Base-by-base conservation (phyloP, 2,888 invertebrate genomes). In the Eubasilissa splendida region DNA sequence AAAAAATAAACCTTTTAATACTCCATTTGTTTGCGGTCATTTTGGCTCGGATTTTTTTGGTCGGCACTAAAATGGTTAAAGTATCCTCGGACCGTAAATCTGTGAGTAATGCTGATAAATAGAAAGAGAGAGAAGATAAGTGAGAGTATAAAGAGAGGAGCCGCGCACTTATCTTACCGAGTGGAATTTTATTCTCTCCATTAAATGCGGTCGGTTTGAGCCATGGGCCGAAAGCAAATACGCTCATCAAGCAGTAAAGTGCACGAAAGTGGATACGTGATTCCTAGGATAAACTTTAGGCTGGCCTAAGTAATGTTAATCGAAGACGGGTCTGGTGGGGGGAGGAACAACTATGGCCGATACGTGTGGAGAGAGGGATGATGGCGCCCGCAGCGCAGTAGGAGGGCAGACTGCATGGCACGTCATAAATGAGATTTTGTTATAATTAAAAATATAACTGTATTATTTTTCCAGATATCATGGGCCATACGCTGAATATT, bases 201-300 rank as follows among this genome's bases (percentile, higher is more conserved):
- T 81, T 81, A 79, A 76, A 79, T 66, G 76, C 56, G 76, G 71
- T 75, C 33, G 66, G 68, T 75, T 74, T 74, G 81, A 70, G 52
- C 60, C 70, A 81, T 66, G 77, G 70, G 68, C 58, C 81, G 75
- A 79, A 81, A 78, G 68, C 65, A 82, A 79, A 80, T 83, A 81
- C 58, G 60, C 58, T 71, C 50, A 59, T 60, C 63, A 74, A 42
- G 81, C 56, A 76, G 70, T 79, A 75, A 73, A 79, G 81, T 79
- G 81, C 76, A 66, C 60, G 74, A 79, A 76, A 77, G 75, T 80
- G 70, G 83, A 80, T 83, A 83, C 83, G 83, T 83, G 83, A 83
- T 80, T 81, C 81, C 74, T 63, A 59, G 76, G 73, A 82, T 73
- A 80, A 77, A 82, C 79, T 77, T 50, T 7, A 52, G 77, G 52